Evolutionary conservation across 2,888 invertebrate genomes (phyloP), one percentile per base, ranked within the genome.

Genomic region (Strigamia maritima): DNA sequence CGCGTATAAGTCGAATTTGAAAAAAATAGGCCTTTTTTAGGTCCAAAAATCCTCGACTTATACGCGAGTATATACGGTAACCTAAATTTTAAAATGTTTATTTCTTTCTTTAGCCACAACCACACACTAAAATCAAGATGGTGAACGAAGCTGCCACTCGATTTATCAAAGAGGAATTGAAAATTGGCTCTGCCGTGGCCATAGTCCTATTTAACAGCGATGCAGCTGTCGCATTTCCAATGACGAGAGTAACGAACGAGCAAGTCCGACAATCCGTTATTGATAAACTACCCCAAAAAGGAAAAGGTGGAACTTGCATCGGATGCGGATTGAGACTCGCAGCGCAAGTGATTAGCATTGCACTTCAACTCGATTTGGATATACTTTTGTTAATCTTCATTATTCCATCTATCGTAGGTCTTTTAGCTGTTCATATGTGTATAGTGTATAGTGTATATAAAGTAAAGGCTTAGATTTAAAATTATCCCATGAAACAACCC

Each of bases 281-380:
- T 10, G 26, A 28, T 65, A 28, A 80, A 75, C 22, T 80, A 40
- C 80, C 79, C 1, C 19, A 26, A 10, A 28, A 2, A 7, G 44
- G 78, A 0, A 24, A 22, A 1, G 79, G 65, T 12, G 3, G 10
- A 22, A 80, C 80, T 1, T 79, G 79, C 28, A 80, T 80, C 26
- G 80, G 80, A 19, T 80, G 79, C 26, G 80, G 80, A n/a, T 65
- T 80, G 16, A 26, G 26, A 44, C 22, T 0, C 0, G 80, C 79
- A 14, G 19, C 60, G 4, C 14, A 75, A 24, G 79, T 80, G 78
- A 60, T n/a, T 26, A 77, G 6, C 12, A 31, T 4, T 3, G 8
- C 31, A 6, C n/a, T n/a, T n/a, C n/a, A n/a, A n/a, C n/a, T n/a
- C n/a, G n/a, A n/a, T n/a, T n/a, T n/a, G n/a, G n/a, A n/a, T n/a